Percentiles rank a stretch among this genome's conserved stretches.
phyloP scores from a whole-genome alignment of 1,140 invertebrate genomes.

The Drosophila orosa region DNA sequence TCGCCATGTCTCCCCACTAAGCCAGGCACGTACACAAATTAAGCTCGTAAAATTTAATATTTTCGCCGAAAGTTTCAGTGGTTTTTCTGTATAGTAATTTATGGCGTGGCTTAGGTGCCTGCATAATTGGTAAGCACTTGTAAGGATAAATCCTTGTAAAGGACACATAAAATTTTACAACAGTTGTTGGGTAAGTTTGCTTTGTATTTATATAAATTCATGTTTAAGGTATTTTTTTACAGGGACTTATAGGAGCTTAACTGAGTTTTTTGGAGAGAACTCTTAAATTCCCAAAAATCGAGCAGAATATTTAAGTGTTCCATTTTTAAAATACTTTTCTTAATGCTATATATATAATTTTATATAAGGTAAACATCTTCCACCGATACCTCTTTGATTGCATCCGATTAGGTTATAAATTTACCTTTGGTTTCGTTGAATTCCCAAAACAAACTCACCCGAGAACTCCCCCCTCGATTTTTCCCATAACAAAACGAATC shows the following conservation, averaged over 20 bases:
- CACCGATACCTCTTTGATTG: background rate
- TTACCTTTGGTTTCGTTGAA: slow-evolving; percentile 23
- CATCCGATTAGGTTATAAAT: slow-evolving; percentile 10
- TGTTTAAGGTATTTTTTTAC: background rate
- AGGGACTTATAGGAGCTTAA: background rate
- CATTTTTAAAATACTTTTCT: background rate
- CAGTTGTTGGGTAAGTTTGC: slow-evolving; percentile 48
- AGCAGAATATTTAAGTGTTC: background rate
- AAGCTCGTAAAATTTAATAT: slow-evolving; percentile 83
- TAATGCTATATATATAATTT: background rate
- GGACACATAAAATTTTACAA: slow-evolving; percentile 66
- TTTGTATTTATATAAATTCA: background rate
- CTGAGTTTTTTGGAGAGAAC: background rate
- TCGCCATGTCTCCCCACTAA: slow-evolving; percentile 18
- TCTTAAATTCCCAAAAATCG: background rate
- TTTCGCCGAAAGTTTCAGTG: slow-evolving; percentile 54
- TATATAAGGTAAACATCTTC: background rate
- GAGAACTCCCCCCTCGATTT: slow-evolving; percentile 29
- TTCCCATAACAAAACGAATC: slow-evolving; percentile 61
- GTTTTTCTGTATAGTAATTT: slow-evolving; percentile 59
- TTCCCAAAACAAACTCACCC: slow-evolving; percentile 28
- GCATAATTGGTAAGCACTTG: slow-evolving; percentile 62
- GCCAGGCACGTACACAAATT: slow-evolving; percentile 74
- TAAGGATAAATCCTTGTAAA: slow-evolving; percentile 38
- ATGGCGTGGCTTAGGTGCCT: slow-evolving; percentile 52